Base-by-base conservation (phyloP, 2,888 invertebrate genomes). In the Melinaea marsaeus region DNA sequence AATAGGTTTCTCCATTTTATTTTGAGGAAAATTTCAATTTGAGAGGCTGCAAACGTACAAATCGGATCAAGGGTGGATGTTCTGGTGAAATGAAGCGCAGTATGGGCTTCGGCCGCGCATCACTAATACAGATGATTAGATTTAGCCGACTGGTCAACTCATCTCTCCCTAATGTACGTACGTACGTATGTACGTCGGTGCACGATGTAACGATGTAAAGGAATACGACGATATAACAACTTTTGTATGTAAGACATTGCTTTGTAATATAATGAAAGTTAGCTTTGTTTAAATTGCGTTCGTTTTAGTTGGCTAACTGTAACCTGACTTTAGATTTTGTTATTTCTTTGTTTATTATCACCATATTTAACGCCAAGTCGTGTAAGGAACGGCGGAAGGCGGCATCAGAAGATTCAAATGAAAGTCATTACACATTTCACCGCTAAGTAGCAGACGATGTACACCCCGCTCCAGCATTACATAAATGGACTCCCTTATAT, bases 121-220 rank as follows among this genome's bases (percentile, higher is more conserved):
- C 76, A 83, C 79, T 90, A 90, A 90, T 85, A 80, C 75, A 78
- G 80, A 83, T 88, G 84, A 90, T 89, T 90, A 89, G 90, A 90
- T 90, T 88, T 85, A 79, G 81, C 81, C 80, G 82, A 83, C 83
- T 86, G 86, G 80, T 76, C 81, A 79, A 76, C 75, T 72, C 78
- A 73, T 71, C 73, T 76, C 76, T 71, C 78, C 76, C 79, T 77
- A 79, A 74, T 74, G 72, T 72, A 22, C 22, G 22, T 22, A 22
- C 1, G 22, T 22, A 22, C 22, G 22, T 22, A 22, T 22, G 22
- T 22, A 72, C 74, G 72, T 67, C 57, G 51, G 9, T 45, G 42
- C 58, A 42, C 32, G 51, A 51, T 51, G 51, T 51, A 51, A 51
- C 51, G 7, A 32, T 51, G 51, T 51, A 51, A 51, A 11, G 11